Evolutionary conservation across 2,888 invertebrate species (phyloP).

Genomic region (Diachrysia chrysitis): DNA sequence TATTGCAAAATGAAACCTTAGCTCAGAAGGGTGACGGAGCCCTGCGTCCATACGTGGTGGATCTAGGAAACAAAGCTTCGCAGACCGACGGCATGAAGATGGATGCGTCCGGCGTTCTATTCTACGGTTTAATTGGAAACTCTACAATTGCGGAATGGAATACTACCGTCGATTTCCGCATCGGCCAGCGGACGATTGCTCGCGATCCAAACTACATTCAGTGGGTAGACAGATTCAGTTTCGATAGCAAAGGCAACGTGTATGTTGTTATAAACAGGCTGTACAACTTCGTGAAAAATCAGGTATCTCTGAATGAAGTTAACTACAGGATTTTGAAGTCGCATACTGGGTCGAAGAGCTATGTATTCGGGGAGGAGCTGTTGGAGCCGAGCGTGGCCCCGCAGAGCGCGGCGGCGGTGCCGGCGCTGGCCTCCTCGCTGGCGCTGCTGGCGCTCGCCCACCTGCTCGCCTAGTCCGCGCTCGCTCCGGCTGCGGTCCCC

Average conservation of each 20-base stretch:
- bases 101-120: slow-evolving; percentile 91
- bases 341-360: slow-evolving; percentile 90
- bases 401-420: slow-evolving; percentile 71
- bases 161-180: slow-evolving; percentile 88
- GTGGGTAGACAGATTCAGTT: slow-evolving; percentile 93
- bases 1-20: slow-evolving; percentile 88
- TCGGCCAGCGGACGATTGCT: slow-evolving; percentile 91
- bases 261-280: slow-evolving; percentile 92
- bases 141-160: slow-evolving; percentile 93
- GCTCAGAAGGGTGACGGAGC: slow-evolving; percentile 73
- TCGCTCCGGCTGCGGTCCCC: slow-evolving; percentile 55
- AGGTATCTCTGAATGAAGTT: slow-evolving; percentile 88
- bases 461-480: slow-evolving; percentile 78
- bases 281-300: slow-evolving; percentile 91
- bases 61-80: slow-evolving; percentile 90
- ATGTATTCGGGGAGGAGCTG: slow-evolving; percentile 88
- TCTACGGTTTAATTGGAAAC: slow-evolving; percentile 91
- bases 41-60: slow-evolving; percentile 85
- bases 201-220: slow-evolving; percentile 91
- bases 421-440: slow-evolving; percentile 73
- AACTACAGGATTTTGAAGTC: slow-evolving; percentile 92
- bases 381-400: slow-evolving; percentile 46
- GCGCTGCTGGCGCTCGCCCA: slow-evolving; percentile 76
- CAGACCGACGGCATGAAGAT: slow-evolving; percentile 94
- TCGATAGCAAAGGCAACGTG: slow-evolving; percentile 91